phyloP scores from a whole-genome alignment of 2,888 invertebrate species.

The Eupithecia tripunctaria region DNA sequence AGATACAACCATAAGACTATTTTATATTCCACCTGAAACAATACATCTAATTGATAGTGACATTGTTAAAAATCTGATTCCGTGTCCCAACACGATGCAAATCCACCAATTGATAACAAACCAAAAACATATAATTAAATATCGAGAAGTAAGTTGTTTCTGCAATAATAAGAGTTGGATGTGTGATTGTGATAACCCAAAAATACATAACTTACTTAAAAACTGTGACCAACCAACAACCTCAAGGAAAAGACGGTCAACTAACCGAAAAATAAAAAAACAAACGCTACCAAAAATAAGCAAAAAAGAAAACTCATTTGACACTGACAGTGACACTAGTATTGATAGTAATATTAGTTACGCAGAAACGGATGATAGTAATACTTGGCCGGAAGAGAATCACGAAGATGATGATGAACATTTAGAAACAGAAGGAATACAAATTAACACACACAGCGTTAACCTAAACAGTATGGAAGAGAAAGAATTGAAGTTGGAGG shows the following conservation, averaged over 20 bases:
- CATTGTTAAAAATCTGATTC: conserved; percentile 21
- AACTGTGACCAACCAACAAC: not conserved
- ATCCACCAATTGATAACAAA: conserved; percentile 32
- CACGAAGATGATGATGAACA: conserved; percentile 18
- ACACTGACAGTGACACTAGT: conserved; percentile 21
- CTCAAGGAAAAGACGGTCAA: no score
- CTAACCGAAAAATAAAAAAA: no score
- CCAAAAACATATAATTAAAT: conserved; percentile 23
- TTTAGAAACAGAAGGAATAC: conserved; percentile 19
- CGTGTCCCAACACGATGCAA: conserved; percentile 32
- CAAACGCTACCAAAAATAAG: not conserved
- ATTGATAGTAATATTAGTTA: conserved; percentile 22
- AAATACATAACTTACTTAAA: conserved; percentile 24
- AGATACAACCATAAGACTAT: conserved; percentile 16
- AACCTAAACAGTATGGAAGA: conserved; percentile 17
- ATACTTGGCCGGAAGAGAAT: conserved; percentile 25
- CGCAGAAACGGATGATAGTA: conserved; percentile 22
- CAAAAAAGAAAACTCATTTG: conserved; percentile 11
- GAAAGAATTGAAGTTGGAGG: conserved; percentile 22
- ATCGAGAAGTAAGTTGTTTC: conserved; percentile 35
- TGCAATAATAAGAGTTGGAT: conserved; percentile 30
- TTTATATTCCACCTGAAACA: conserved; percentile 27
- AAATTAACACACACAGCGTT: conserved; percentile 23
- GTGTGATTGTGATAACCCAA: conserved; percentile 29
- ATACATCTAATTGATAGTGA: conserved; percentile 26